Base-by-base conservation (phyloP, 2,113 vertebrate genomes). In the Oreochromis tanganicae region DNA sequence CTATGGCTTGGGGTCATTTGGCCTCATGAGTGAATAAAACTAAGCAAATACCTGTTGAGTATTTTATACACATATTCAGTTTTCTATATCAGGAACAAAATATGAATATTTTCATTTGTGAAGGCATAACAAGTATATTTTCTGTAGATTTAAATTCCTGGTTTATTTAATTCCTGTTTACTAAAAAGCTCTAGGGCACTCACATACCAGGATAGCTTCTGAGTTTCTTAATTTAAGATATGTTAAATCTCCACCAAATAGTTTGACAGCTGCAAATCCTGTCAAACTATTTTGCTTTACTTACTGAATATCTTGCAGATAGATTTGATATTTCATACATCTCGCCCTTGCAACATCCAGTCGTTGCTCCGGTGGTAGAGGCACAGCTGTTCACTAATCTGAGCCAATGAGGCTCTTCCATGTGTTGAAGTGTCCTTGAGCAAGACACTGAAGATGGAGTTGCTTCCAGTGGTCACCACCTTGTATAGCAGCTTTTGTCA, bases 291-390 rank as follows among this genome's bases (percentile, higher is more conserved):
- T 68, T 21, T 83, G 73, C 55, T 32, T 55, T 48, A 71, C 81
- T 41, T 38, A 66, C 88, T 94, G 90, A 90, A 89, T 91, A 92
- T 93, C 52, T 95, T 92, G 75, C 73, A 84, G 80, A 90, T 87
- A 81, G 41, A 84, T 61, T 56, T 81, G 79, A 81, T 82, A 81
- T 90, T 91, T 91, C 80, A 91, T 91, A 82, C 32, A 91, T 91
- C 81, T 82, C 32, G 59, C 80, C 19, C 14, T 59, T 93, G 87
- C 88, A 87, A 91, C 38, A 89, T 91, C 27, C 73, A 34, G 46
- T 46, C 10, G n/a, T 78, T 50, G 16, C 27, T 52, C 16, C 0
- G 3, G 27, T 29, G 16, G 24, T 50, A 50, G 43, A 19, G 71
- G 24, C 16, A 32, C 24, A 75, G 24, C 43, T 50, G 9, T 75